A percentile compares a stretch with the other conserved stretches of the same genome.
These are phyloP conservation scores for Thymelicus acteon DNA, from an alignment of 2,888 invertebrate genomes.

Conservation along the genomic window DNA sequence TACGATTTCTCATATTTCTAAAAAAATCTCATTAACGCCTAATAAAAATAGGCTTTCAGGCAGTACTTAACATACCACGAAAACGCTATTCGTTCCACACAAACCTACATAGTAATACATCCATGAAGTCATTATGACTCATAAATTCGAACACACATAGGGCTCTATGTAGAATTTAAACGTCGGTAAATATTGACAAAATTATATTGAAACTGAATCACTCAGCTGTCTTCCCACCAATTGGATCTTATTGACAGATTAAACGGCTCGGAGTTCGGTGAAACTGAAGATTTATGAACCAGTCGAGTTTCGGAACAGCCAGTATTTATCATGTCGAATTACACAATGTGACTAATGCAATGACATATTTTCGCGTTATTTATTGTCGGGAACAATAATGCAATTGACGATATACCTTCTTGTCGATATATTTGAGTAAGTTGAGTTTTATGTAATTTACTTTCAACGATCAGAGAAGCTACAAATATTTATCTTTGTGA, in stretches of 20 bases:
- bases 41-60: not conserved
- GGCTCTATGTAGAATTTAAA: constrained; percentile 49
- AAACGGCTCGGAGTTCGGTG: constrained; percentile 56
- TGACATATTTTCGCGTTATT: constrained; percentile 35
- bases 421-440: no score
- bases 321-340: constrained; percentile 51
- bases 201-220: constrained; percentile 42
- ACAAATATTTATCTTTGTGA: no score
- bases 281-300: constrained; percentile 49
- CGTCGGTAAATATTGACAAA: constrained; percentile 56
- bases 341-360: constrained; percentile 40
- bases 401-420: constrained; percentile 4
- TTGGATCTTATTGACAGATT: constrained; percentile 69
- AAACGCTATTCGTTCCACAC: constrained; percentile 14
- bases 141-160: constrained; percentile 46
- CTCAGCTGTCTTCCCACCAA: constrained; percentile 52
- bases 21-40: not conserved
- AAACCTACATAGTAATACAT: constrained; percentile 39
- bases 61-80: not conserved
- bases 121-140: constrained; percentile 64
- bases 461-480: no score
- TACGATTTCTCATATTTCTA: no score
- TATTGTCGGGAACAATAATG: constrained; percentile 26
- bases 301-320: constrained; percentile 49
- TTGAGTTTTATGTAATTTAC: no score